These are phyloP conservation scores for Neuroterus valhalla DNA, from an alignment of 1,140 invertebrate species.

Conservation along the genomic window DNA sequence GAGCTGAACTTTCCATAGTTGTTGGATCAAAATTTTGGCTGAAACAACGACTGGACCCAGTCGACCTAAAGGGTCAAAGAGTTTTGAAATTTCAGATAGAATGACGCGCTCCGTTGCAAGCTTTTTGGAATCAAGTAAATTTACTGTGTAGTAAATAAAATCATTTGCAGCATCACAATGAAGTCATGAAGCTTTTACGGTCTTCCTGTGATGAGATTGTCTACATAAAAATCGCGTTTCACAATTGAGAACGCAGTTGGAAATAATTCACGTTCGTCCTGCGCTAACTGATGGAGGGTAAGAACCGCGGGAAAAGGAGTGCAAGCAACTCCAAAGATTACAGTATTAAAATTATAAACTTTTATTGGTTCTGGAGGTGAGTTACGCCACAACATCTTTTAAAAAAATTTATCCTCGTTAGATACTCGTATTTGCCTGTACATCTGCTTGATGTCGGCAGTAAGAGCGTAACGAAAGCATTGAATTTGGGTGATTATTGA, in stretches of 20 bases:
- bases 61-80: no score
- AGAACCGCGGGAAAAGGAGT: constrained; percentile 50
- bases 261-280: constrained; percentile 39
- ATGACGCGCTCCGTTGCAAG: no score
- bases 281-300: constrained; percentile 43
- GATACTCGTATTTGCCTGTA: constrained; percentile 37
- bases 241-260: constrained; percentile 37
- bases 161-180: no score
- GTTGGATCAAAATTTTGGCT: no score
- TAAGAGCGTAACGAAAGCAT: no score
- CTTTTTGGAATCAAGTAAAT: no score
- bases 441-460: constrained; percentile 41
- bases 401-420: constrained; percentile 33
- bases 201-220: constrained; percentile 51
- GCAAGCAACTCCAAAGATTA: constrained; percentile 53
- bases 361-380: constrained; percentile 21
- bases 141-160: no score
- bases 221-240: constrained; percentile 48
- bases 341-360: constrained; percentile 43
- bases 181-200: no score
- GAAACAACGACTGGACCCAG: no score
- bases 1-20: no score
- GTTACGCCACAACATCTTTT: constrained; percentile 51
- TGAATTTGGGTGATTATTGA: constrained; percentile 34
- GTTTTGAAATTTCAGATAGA: no score